phyloP scores from a whole-genome alignment of 2,797 vertebrate species.

The Coranthus polyacanthus region DNA sequence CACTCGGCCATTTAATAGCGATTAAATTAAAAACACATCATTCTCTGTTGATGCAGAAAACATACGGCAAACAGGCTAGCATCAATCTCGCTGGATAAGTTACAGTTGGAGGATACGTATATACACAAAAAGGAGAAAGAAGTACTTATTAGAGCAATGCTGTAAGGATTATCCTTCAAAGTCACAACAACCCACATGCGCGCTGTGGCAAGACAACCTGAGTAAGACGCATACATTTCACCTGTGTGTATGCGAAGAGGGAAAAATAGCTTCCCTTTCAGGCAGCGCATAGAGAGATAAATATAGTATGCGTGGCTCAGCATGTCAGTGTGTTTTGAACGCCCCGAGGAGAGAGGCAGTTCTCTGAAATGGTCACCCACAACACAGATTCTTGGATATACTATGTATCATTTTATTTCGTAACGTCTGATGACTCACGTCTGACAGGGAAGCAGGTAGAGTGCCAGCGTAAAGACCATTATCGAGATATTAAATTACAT shows the following conservation, averaged over 20 bases:
- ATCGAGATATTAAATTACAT: background rate
- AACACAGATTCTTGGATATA: background rate
- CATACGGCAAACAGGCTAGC: background rate
- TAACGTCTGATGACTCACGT: background rate
- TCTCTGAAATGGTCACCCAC: slow-evolving; percentile 7
- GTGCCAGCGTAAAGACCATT: background rate
- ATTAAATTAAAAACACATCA: background rate
- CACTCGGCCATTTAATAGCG: background rate
- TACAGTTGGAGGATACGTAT: no score
- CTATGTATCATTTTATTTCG: background rate
- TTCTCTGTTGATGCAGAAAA: background rate
- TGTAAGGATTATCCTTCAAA: no score
- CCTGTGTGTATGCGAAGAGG: background rate
- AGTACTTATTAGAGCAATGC: no score
- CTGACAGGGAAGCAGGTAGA: no score
- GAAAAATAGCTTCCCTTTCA: slow-evolving; percentile 17
- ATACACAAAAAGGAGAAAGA: background rate
- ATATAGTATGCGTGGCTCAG: slow-evolving; percentile 22
- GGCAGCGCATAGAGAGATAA: background rate
- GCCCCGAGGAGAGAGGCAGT: background rate
- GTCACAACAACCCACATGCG: no score
- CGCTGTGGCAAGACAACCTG: no score
- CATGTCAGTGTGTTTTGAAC: background rate
- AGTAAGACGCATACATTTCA: background rate
- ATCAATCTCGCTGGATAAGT: background rate